phyloP scores from a whole-genome alignment of 1,140 invertebrate genomes.

The Calephelis virginiensis region DNA sequence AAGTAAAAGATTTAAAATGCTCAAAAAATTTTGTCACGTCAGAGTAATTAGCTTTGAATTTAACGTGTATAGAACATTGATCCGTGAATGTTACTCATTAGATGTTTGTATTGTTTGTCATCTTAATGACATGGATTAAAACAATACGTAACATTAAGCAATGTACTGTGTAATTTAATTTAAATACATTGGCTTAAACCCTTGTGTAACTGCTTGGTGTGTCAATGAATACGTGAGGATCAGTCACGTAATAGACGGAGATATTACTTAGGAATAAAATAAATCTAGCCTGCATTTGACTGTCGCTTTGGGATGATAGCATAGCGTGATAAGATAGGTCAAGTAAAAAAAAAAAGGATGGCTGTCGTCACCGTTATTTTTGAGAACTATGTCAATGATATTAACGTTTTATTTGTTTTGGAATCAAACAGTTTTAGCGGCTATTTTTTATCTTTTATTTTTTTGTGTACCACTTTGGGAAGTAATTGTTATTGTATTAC shows the following conservation, averaged over 20 bases:
- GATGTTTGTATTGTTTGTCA: slow-evolving; percentile 4
- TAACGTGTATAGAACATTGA: neutral
- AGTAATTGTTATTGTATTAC: too few relatives aligned
- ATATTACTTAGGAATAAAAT: slow-evolving; percentile 62
- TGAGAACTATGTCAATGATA: too few relatives aligned
- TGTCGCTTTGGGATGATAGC: slow-evolving; percentile 22
- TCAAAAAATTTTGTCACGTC: neutral
- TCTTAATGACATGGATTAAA: slow-evolving; percentile 15
- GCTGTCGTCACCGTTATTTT: too few relatives aligned
- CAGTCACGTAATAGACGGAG: slow-evolving; percentile 69
- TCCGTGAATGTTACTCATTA: slow-evolving; percentile 8
- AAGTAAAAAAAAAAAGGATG: too few relatives aligned
- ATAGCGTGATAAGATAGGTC: neutral
- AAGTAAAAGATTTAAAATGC: too few relatives aligned
- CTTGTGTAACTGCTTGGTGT: slow-evolving; percentile 2
- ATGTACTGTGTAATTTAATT: slow-evolving; percentile 1
- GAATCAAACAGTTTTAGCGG: too few relatives aligned
- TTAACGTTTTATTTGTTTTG: too few relatives aligned
- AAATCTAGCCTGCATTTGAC: slow-evolving; percentile 62
- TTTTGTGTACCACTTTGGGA: too few relatives aligned
- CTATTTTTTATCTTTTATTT: too few relatives aligned
- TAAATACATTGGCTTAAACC: slow-evolving; percentile 13
- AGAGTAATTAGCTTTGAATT: neutral
- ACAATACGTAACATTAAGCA: slow-evolving; percentile 9
- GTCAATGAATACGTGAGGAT: slow-evolving; percentile 63